Percentiles rank a stretch among this genome's conserved stretches.
Conservation (phyloP, 1,140 invertebrate species). For the Brachionus angularis region DNA sequence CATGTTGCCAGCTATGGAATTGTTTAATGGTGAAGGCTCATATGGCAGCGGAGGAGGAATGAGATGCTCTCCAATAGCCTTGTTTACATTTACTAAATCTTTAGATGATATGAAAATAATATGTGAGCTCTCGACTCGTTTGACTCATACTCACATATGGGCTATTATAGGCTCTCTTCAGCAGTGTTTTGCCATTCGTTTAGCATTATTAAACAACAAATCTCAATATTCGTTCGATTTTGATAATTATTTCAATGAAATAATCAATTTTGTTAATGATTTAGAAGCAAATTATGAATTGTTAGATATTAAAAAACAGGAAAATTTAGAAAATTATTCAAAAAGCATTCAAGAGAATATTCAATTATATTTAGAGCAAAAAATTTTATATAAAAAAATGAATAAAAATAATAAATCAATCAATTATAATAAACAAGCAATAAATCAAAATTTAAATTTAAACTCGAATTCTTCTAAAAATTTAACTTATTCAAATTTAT, state of each 20-base stretch:
- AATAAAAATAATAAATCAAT: neutral
- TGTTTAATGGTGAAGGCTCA: constrained; percentile 70
- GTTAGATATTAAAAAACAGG: neutral
- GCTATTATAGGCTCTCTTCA: constrained; percentile 69
- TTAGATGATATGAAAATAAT: constrained; percentile 20
- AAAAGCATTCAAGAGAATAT: neutral
- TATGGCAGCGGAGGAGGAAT: constrained; percentile 75
- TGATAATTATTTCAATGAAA: constrained; percentile 60
- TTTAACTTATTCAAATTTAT: constrained; percentile 25
- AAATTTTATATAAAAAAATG: neutral
- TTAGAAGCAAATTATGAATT: constrained; percentile 60
- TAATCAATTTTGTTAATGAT: constrained; percentile 64
- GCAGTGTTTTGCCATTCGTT: constrained; percentile 53
- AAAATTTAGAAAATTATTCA: constrained; percentile 7
- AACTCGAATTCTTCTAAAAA: too few relatives aligned
- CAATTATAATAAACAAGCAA: too few relatives aligned
- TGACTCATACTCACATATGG: constrained; percentile 68
- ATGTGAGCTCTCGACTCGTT: constrained; percentile 54
- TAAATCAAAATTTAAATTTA: too few relatives aligned
- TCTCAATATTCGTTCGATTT: constrained; percentile 47
- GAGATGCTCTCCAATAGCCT: constrained; percentile 68
- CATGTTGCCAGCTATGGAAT: constrained; percentile 65
- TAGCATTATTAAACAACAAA: constrained; percentile 50
- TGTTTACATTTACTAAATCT: constrained; percentile 62
- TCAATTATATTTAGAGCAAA: constrained; percentile 4